phyloP scores from a whole-genome alignment of 1,140 invertebrate genomes.

The Ooceraea biroi region DNA sequence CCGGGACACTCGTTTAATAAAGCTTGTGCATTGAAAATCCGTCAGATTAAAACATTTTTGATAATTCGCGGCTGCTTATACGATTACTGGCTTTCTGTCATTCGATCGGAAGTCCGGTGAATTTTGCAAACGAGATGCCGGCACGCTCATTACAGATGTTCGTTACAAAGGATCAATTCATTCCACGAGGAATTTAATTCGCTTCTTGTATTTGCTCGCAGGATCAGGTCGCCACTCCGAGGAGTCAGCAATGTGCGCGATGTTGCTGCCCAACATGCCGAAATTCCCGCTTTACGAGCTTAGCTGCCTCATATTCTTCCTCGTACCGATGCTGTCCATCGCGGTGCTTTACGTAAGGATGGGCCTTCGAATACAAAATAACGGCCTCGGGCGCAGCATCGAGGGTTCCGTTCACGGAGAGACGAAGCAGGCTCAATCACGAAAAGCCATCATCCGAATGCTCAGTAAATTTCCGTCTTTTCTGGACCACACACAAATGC shows the following conservation, averaged over 20 bases:
- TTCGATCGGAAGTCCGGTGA: background rate
- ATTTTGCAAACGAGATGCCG: background rate
- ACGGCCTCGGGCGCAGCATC: constrained; percentile 82
- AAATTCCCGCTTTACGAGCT: constrained; percentile 90
- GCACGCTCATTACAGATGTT: too few relatives aligned
- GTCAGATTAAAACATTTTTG: background rate
- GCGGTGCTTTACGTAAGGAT: constrained; percentile 92
- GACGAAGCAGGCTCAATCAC: constrained; percentile 88
- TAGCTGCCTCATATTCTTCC: constrained; percentile 94
- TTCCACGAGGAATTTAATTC: background rate
- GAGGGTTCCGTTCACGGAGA: constrained; percentile 90
- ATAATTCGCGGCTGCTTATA: constrained; percentile 6
- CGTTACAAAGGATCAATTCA: too few relatives aligned
- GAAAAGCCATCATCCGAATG: constrained; percentile 93
- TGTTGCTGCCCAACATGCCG: constrained; percentile 86
- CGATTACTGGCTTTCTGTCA: background rate
- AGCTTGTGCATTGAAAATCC: background rate
- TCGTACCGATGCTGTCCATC: constrained; percentile 93
- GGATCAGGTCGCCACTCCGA: constrained; percentile 83
- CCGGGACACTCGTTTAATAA: constrained; percentile 12
- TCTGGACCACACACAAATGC: background rate
- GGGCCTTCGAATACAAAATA: constrained; percentile 89
- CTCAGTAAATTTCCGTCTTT: constrained; percentile 88
- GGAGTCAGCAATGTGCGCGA: constrained; percentile 93
- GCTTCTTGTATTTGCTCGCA: constrained; percentile 49